Evolutionary conservation across 23 tunicate species (phyloP), one percentile per base, ranked within the genome.

Genomic region (Trididemnum miniatum): DNA sequence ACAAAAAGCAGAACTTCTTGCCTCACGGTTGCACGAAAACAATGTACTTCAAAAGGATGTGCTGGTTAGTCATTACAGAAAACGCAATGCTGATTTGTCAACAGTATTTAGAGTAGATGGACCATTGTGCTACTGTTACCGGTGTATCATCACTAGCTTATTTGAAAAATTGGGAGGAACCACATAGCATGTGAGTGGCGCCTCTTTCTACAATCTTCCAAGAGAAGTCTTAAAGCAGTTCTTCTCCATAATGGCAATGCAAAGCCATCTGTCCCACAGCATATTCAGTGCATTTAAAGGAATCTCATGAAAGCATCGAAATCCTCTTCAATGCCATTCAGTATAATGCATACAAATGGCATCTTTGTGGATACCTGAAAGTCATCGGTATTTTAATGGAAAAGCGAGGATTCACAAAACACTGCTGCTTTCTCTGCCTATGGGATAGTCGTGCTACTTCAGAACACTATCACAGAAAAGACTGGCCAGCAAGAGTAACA

Each of bases 321-420:
- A 49, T 39, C 75, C 75, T 73, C 25, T 5, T 73, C 24, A 25
- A 77, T 28, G 67, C 82, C 26, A 52, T 77, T 57, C 82, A 77
- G 67, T 77, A 51, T 36, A 77, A 31, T 54, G 35, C 20, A 15
- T 77, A 54, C 37, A 77, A 77, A 39, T 73, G 82, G 82, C 25
- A 26, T 31, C 34, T 77, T 52, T 54, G 82, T 25, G 82, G 82
- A 77, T 35, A 77, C 66, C 82, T 77, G 12, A 77, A 77, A 26
- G 36, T 54, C 39, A 32, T 77, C 29, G 36, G 79, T 29, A 74
- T 74, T 27, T 74, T 74, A 27, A 74, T 39, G 60, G 79, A 18
- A 74, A 74, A 36, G 79, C 79, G 52, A 51, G 67, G 82, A 52
- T 77, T 52, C 67, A 77, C 65, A 2, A 77, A 77, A 77, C 67